A percentile compares a stretch with the other conserved stretches of the same genome.
Evolutionary conservation across 2,113 vertebrate species (phyloP).

Genomic region (Catharus bicknelli): DNA sequence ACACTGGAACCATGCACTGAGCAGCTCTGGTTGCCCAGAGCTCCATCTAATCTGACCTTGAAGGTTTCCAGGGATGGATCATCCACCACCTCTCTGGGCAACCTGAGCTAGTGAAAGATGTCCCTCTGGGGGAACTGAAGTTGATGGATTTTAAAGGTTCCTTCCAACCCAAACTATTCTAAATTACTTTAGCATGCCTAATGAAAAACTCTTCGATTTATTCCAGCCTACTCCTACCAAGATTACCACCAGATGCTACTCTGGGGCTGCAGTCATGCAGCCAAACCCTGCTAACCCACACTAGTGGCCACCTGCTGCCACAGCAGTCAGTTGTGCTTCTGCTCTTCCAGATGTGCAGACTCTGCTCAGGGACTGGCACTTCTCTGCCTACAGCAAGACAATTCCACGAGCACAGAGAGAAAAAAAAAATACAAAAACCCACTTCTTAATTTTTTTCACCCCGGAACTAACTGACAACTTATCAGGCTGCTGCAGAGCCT

Average conservation of each 20-base stretch:
- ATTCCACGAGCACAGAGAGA: neutral
- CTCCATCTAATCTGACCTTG: neutral
- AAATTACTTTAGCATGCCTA: neutral
- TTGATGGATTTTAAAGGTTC: neutral
- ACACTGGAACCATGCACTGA: neutral
- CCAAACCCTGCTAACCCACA: neutral
- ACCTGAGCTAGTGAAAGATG: neutral
- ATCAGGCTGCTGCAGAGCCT: neutral
- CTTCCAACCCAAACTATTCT: neutral
- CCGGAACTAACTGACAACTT: neutral
- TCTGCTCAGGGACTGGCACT: neutral
- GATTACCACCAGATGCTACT: conserved; percentile 13
- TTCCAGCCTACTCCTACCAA: neutral
- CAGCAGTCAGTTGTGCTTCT: neutral
- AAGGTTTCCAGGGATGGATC: neutral
- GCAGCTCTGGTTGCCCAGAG: neutral
- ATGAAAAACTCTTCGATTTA: neutral
- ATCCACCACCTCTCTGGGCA: neutral
- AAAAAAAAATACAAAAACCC: neutral
- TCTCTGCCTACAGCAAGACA: neutral
- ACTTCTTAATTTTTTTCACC: accelerated
- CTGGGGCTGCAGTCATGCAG: neutral
- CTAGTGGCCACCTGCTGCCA: neutral
- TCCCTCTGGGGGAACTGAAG: neutral
- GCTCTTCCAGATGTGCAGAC: neutral